Evolutionary conservation across 2,888 invertebrate genomes (phyloP), one percentile per base, ranked within the genome.

Genomic region (Uropetala carovei): DNA sequence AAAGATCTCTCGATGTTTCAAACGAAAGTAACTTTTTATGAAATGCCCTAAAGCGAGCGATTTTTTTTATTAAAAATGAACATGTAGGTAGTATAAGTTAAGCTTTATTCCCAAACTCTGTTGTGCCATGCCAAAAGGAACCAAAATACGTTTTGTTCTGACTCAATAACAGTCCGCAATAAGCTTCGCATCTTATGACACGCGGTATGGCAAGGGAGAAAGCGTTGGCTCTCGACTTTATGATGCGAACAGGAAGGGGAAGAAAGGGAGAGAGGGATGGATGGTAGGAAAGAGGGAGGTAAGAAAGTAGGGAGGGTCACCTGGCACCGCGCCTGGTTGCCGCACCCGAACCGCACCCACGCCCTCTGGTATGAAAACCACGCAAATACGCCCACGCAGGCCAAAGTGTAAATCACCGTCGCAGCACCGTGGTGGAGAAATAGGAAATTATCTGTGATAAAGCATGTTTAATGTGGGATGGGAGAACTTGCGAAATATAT

Each of bases 311-410:
- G 89, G 89, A 89, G 64, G 89, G 30, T 64, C 64, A n/a, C 16
- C 89, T 89, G 89, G 89, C 89, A 64, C 89, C 89, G 64, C 89
- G 89, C 89, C 89, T 89, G 89, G 43, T 16, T 89, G 89, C 89
- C 89, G 89, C 89, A 89, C 89, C 89, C 89, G 64, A 64, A 89
- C 89, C 89, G 89, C 89, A 89, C 89, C 89, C 89, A 89, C 89
- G 89, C 64, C 60, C 89, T 89, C 64, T 89, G 89, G 89, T 89
- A 89, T 89, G 89, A 64, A 64, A 89, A 89, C 89, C 89, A 89
- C 89, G 89, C 89, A 89, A 68, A 64, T 68, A 64, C 89, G 89
- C 89, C 89, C 89, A 89, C 89, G 89, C 89, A 64, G 30, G 64
- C 64, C n/a, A 30, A 89, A 64, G 89, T 64, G 89, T 89, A 89